phyloP scores from a whole-genome alignment of 2,113 vertebrate genomes.

The Salvelinus sp. region DNA sequence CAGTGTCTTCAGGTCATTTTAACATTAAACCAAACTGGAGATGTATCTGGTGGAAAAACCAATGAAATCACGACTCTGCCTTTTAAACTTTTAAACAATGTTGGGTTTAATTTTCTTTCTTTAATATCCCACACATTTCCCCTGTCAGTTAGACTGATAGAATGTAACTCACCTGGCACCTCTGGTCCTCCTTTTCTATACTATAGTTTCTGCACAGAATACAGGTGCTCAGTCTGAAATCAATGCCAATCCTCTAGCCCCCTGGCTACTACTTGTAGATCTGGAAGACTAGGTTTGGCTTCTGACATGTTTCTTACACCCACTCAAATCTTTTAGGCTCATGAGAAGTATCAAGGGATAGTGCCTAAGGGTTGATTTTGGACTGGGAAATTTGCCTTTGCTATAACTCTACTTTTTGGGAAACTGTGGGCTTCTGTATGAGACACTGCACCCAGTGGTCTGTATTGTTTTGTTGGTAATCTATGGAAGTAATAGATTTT shows the following conservation, averaged over 20 bases:
- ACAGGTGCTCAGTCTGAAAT: background rate
- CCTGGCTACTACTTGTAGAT: background rate
- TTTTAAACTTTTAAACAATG: no score
- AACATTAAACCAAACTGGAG: no score
- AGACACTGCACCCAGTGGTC: conserved; percentile 35
- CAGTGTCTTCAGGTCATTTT: no score
- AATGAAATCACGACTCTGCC: no score
- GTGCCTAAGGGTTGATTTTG: no score
- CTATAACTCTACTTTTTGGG: background rate
- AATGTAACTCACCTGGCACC: background rate
- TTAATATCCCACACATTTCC: background rate
- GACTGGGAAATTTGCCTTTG: no score
- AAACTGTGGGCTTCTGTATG: background rate
- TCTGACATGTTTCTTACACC: background rate
- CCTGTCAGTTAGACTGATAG: background rate
- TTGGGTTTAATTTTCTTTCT: no score
- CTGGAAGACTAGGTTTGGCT: background rate
- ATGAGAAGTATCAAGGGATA: no score
- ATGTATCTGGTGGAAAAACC: no score
- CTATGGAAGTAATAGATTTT: conserved; percentile 14
- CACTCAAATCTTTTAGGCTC: background rate
- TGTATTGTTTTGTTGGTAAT: conserved; percentile 17
- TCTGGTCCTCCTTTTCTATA: background rate
- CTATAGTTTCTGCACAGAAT: background rate
- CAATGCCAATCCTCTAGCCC: background rate